Evolutionary conservation across 2,888 invertebrate genomes (phyloP).

Genomic region (Megaustenia siamemsis): DNA sequence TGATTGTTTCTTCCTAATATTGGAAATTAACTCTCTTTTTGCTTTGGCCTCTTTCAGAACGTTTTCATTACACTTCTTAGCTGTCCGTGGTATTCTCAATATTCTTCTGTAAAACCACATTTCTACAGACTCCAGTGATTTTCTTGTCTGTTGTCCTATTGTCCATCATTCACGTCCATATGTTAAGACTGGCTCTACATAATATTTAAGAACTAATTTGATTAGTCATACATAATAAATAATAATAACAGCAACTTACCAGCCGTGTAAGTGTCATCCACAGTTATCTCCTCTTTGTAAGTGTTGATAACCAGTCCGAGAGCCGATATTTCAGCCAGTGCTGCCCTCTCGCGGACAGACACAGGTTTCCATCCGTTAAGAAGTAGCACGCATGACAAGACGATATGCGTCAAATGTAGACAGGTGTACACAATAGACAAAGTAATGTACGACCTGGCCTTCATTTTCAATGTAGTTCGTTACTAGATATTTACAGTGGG

Average conservation of each 20-base stretch:
- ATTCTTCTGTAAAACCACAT: too few species aligned
- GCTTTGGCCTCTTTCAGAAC: too few species aligned
- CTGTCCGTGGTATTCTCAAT: too few species aligned
- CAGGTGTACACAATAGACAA: conserved; percentile 46
- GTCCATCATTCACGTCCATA: too few species aligned
- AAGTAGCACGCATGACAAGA: conserved; percentile 74
- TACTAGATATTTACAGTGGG: too few species aligned
- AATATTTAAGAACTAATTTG: too few species aligned
- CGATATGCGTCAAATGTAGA: conserved; percentile 52
- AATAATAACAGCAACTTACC: conserved; percentile 15
- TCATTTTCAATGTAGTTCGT: conserved; percentile 14
- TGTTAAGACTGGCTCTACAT: too few species aligned
- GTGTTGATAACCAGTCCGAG: conserved; percentile 67
- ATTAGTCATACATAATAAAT: background rate
- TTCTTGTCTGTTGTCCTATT: too few species aligned
- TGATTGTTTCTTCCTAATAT: too few species aligned
- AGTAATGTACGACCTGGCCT: background rate
- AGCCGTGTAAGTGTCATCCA: conserved; percentile 72
- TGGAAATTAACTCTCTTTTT: too few species aligned
- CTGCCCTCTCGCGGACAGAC: conserved; percentile 70
- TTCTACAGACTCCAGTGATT: too few species aligned
- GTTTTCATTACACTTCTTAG: too few species aligned
- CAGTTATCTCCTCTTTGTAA: conserved; percentile 69
- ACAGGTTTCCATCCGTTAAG: conserved; percentile 78
- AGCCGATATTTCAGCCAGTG: conserved; percentile 72